These are phyloP conservation scores for Saturnia pavonia DNA, from an alignment of 2,888 invertebrate species.

Conservation along the genomic window DNA sequence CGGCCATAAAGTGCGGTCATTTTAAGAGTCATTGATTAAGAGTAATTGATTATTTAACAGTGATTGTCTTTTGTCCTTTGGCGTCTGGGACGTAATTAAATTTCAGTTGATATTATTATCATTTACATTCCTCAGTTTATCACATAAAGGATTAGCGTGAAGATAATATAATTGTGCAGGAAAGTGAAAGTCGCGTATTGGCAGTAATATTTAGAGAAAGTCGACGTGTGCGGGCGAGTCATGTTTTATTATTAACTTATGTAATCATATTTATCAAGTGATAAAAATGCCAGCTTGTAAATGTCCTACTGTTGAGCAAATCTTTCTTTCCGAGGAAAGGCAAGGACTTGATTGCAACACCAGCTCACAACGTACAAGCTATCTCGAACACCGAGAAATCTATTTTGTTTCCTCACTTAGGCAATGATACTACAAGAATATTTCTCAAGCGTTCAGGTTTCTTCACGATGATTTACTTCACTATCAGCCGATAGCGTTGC, in stretches of 20 bases:
- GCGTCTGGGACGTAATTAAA: background rate
- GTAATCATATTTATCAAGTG: background rate
- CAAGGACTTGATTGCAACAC: too few relatives aligned
- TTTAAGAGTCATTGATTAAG: background rate
- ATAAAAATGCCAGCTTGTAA: background rate
- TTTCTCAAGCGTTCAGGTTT: too few relatives aligned
- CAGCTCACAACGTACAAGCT: too few relatives aligned
- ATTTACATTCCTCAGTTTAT: background rate
- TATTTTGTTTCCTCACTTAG: too few relatives aligned
- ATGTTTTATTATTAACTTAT: background rate
- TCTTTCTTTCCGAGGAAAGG: too few relatives aligned
- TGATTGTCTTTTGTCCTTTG: too few relatives aligned
- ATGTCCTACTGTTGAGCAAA: too few relatives aligned
- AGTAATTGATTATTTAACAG: background rate
- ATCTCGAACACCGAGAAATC: too few relatives aligned
- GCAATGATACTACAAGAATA: background rate
- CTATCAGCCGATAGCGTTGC: too few relatives aligned
- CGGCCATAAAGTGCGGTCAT: background rate
- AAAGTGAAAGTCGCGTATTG: constrained; percentile 3
- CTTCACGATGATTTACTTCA: too few relatives aligned
- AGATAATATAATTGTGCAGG: background rate
- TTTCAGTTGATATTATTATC: background rate
- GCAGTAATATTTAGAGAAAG: constrained; percentile 7
- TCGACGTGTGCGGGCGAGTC: background rate
- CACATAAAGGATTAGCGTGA: background rate